Evolutionary conservation across 2,797 vertebrate genomes (phyloP).

Genomic region (Adrianichthys oophorus): DNA sequence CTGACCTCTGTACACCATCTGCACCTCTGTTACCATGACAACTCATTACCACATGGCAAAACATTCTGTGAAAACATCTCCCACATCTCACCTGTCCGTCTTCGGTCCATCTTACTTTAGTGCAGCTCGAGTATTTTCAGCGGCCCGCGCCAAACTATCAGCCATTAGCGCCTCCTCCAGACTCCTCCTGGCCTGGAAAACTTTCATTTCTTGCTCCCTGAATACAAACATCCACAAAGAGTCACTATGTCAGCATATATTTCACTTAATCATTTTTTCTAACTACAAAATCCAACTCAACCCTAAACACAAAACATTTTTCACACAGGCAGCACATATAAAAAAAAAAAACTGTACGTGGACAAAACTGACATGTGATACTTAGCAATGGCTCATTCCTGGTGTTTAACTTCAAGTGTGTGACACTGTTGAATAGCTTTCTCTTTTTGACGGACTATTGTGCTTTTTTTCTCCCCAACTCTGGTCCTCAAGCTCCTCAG

Average conservation of each 20-base stretch:
- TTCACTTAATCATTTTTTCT: too few relatives aligned
- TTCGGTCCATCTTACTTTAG: slow-evolving; percentile 42
- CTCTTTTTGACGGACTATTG: too few relatives aligned
- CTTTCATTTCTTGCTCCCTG: slow-evolving; percentile 87
- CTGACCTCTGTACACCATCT: neutral
- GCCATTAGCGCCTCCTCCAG: slow-evolving; percentile 86
- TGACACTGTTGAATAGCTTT: too few relatives aligned
- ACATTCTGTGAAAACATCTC: neutral
- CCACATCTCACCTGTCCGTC: slow-evolving; percentile 26
- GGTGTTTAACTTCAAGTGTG: too few relatives aligned
- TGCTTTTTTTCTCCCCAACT: too few relatives aligned
- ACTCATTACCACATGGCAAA: neutral
- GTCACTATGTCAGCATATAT: neutral
- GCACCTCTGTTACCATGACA: slow-evolving; percentile 28
- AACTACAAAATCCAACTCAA: neutral
- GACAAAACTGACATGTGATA: too few relatives aligned
- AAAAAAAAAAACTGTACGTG: too few relatives aligned
- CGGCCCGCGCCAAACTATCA: slow-evolving; percentile 80
- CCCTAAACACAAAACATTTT: neutral
- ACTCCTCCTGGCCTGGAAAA: slow-evolving; percentile 83
- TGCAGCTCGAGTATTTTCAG: slow-evolving; percentile 73
- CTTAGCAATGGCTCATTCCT: too few relatives aligned
- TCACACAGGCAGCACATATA: too few relatives aligned
- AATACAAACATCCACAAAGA: slow-evolving; percentile 5
- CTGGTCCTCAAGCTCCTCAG: too few relatives aligned